A percentile compares a stretch with the other conserved stretches of the same genome.
phyloP scores from a whole-genome alignment of 2,797 vertebrate genomes.

The Pangasius mekongensis region DNA sequence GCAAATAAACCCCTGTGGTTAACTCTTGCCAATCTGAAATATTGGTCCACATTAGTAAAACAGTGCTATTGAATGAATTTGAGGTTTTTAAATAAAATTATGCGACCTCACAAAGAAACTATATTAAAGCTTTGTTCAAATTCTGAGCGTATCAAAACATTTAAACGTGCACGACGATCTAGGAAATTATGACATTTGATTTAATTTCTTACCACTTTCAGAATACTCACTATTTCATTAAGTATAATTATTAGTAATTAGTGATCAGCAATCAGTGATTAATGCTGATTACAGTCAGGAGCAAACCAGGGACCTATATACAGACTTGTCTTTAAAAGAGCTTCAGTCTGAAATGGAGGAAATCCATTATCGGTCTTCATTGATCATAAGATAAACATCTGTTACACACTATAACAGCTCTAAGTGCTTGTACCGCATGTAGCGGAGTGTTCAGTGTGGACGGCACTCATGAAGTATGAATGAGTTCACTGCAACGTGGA shows the following conservation, averaged over 20 bases:
- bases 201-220: not conserved
- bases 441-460: conserved; percentile 26
- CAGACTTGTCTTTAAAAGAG: not conserved
- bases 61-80: not conserved
- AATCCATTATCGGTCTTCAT: conserved; percentile 16
- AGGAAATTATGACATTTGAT: not conserved
- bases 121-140: not conserved
- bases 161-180: not conserved
- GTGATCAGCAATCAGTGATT: conserved; percentile 15
- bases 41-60: conserved; percentile 26
- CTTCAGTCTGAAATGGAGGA: not conserved
- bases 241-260: not conserved
- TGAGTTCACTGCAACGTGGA: conserved; percentile 50
- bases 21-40: conserved; percentile 47
- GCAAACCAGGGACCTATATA: not conserved
- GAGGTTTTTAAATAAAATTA: not conserved
- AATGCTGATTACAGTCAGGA: conserved; percentile 21
- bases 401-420: conserved; percentile 51
- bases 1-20: conserved; percentile 43
- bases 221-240: not conserved
- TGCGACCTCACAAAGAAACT: not conserved
- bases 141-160: not conserved
- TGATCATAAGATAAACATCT: conserved; percentile 52
- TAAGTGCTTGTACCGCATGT: conserved; percentile 42
- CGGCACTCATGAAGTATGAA: conserved; percentile 41